These are phyloP conservation scores for Callocephalon fimbriatum DNA, from an alignment of 2,113 vertebrate genomes.

Conservation along the genomic window DNA sequence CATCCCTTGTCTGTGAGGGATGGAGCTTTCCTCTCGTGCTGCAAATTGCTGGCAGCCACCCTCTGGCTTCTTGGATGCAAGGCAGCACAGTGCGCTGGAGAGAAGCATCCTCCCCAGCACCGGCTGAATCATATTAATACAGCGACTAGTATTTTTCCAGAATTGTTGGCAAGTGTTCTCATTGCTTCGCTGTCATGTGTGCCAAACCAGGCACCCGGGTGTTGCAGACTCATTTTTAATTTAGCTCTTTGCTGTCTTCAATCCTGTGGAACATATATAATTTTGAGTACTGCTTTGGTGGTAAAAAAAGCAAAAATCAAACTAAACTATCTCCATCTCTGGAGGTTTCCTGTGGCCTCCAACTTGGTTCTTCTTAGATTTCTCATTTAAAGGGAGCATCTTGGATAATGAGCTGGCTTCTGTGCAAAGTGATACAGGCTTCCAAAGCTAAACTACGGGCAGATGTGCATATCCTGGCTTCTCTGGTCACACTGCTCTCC, in stretches of 20 bases:
- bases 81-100: neutral
- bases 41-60: neutral
- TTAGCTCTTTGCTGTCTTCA: neutral
- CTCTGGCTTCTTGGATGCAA: neutral
- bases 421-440: rapidly evolving
- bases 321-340: neutral
- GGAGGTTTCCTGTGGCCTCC: neutral
- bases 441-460: rapidly evolving
- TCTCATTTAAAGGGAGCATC: neutral
- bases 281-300: neutral
- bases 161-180: neutral
- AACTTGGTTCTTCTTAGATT: neutral
- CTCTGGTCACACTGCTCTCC: neutral
- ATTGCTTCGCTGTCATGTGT: neutral
- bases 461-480: rapidly evolving
- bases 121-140: rapidly evolving
- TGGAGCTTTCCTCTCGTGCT: neutral
- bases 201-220: neutral
- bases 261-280: too few species aligned
- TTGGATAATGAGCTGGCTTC: rapidly evolving
- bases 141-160: neutral
- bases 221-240: neutral
- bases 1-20: too few species aligned
- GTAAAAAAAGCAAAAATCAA: neutral
- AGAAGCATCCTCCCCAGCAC: neutral